phyloP scores from a whole-genome alignment of 2,888 invertebrate species.

The Leucania comma region DNA sequence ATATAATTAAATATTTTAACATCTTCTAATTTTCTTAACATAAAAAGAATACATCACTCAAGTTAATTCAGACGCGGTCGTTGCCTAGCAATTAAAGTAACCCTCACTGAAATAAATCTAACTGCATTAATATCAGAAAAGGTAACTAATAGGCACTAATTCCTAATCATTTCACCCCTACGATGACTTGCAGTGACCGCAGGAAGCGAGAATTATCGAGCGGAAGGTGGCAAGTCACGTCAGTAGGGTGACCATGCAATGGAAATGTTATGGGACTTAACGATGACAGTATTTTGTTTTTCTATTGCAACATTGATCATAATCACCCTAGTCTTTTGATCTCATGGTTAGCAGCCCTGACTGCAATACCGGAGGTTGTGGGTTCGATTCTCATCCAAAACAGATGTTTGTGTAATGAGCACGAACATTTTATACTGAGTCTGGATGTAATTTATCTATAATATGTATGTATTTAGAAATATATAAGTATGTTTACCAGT shows the following conservation, averaged over 20 bases:
- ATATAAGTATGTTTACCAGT: no score
- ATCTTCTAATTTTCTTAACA: background rate
- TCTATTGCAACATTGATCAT: background rate
- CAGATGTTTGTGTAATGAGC: no score
- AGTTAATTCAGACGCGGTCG: slow-evolving; percentile 15
- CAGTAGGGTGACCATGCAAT: slow-evolving; percentile 25
- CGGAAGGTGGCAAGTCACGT: slow-evolving; percentile 73
- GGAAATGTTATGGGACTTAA: background rate
- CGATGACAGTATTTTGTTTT: background rate
- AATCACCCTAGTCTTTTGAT: no score
- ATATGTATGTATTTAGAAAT: no score
- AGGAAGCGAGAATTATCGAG: slow-evolving; percentile 73
- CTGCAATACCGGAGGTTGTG: no score
- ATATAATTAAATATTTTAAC: no score
- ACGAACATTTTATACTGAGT: no score
- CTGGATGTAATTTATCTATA: no score
- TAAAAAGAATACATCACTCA: background rate
- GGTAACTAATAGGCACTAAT: slow-evolving; percentile 76
- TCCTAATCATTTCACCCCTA: slow-evolving; percentile 68
- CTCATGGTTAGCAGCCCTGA: no score
- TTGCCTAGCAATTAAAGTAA: slow-evolving; percentile 81
- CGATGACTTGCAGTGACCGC: slow-evolving; percentile 78
- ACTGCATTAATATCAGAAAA: slow-evolving; percentile 70
- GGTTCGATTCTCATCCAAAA: no score
- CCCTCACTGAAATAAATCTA: slow-evolving; percentile 61